Evolutionary conservation across 2,113 vertebrate genomes (phyloP).

Genomic region (Acanthochromis polyacanthus): DNA sequence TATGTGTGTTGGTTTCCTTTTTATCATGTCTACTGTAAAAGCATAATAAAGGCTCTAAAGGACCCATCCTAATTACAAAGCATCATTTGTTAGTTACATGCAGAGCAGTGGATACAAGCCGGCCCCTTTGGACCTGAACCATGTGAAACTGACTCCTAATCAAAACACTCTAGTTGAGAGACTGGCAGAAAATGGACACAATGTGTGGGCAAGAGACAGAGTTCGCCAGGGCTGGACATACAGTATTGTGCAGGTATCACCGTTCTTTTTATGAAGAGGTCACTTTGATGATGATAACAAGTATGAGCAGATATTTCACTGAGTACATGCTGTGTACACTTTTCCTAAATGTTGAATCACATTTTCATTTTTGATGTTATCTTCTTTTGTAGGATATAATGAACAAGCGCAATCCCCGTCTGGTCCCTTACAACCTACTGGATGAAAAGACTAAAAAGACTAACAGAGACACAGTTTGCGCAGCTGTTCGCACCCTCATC

Average conservation of each 20-base stretch:
- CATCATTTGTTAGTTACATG: constrained; percentile 83
- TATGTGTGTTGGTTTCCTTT: background rate
- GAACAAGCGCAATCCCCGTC: constrained; percentile 91
- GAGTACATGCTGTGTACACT: background rate
- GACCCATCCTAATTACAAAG: constrained; percentile 12
- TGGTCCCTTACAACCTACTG: constrained; percentile 93
- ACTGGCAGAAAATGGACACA: constrained; percentile 94
- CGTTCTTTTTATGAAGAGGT: background rate
- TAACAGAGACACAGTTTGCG: constrained; percentile 92
- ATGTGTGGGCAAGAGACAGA: constrained; percentile 93
- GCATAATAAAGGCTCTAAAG: background rate
- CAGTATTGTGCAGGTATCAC: constrained; percentile 89
- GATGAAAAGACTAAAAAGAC: constrained; percentile 96
- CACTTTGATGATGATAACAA: background rate
- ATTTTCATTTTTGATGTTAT: constrained; percentile 7
- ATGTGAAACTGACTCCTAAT: constrained; percentile 92
- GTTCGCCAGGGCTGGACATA: constrained; percentile 94
- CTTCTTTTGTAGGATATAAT: constrained; percentile 86
- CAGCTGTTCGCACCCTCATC: constrained; percentile 92
- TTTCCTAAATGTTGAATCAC: background rate
- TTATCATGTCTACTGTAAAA: background rate
- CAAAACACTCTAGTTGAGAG: constrained; percentile 93
- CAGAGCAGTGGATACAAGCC: constrained; percentile 93
- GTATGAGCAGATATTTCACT: background rate
- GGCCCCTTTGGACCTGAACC: constrained; percentile 90